Conservation (phyloP, 1,140 invertebrate genomes). For the Cherax quadricarinatus region DNA sequence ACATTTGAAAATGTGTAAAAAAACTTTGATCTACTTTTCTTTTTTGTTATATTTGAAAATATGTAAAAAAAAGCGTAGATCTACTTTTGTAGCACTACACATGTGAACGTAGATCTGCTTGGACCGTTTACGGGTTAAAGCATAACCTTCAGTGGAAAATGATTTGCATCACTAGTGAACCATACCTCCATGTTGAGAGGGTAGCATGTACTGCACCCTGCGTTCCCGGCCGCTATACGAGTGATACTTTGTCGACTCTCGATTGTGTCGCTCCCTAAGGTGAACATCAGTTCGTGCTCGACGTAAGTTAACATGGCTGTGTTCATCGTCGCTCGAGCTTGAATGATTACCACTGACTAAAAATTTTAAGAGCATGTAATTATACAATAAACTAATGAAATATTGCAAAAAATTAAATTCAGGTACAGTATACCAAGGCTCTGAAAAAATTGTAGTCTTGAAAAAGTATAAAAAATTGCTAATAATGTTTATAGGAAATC, state of each 20-base stretch:
- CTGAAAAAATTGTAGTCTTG: not conserved
- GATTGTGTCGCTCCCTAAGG: not conserved
- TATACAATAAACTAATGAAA: not conserved
- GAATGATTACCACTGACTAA: not conserved
- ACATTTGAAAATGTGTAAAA: too few species aligned
- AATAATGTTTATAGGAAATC: not conserved
- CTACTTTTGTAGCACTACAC: too few species aligned
- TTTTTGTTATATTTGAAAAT: too few species aligned
- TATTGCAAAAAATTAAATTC: not conserved
- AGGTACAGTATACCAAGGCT: not conserved
- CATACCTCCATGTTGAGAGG: conserved; percentile 33
- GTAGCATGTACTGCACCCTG: not conserved
- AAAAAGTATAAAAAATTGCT: not conserved
- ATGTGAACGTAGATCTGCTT: too few species aligned
- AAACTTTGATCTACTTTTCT: too few species aligned
- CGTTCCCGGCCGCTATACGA: conserved; percentile 22
- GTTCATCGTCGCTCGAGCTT: conserved; percentile 22
- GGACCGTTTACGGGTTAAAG: too few species aligned
- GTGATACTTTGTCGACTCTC: conserved; percentile 7
- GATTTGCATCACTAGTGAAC: not conserved
- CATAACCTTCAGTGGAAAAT: too few species aligned
- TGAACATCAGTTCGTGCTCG: conserved; percentile 33
- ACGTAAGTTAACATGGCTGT: conserved; percentile 20
- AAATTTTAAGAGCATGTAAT: not conserved
- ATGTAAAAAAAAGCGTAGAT: too few species aligned